Base-by-base conservation (phyloP, 1,140 invertebrate species). In the Globodera ellingtonae region DNA sequence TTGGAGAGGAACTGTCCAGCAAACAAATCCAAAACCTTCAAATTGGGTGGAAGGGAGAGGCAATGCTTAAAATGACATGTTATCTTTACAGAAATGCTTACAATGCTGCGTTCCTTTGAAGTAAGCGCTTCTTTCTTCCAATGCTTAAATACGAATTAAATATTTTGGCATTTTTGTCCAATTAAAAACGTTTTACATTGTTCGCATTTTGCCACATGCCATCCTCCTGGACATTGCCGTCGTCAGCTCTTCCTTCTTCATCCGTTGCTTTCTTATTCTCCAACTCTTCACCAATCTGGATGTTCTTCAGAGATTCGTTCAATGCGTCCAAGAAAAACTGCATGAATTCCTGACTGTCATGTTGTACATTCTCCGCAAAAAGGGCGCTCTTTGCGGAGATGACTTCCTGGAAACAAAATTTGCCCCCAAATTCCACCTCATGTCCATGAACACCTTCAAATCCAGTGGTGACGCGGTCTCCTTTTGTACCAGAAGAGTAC, bases 1-100 rank as follows among this genome's bases (percentile, higher is more conserved):
- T 93, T 94, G 4, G 94, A 95, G 86, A 93, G 93, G 77, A 94
- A 92, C 89, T 95, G 94, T 0, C 95, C 95, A 90, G 95, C 94
- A 89, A 96, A 96, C 81, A 95, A 90, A 80, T 44, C 35, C 13
- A 44, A 47, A 47, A 70, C 35, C 67, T 70, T 9, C 35, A 35
- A 35, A 35, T 35, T 35, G 35, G 35, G 35, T 35, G 35, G 1
- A 35, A 35, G 35, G 35, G 35, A 24, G 35, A 24, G 24, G 24
- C 24, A 24, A 24, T 24, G 35, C 35, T 35, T 35, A 35, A 24
- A 35, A 35, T 35, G 35, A 35, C 35, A 35, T 0, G 1, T 3
- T 35, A 35, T 35, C 35, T 35, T 35, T 35, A 35, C 35, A 35
- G 35, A 35, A 35, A 35, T 24, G 21, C 67, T 70, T 47, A 96